These are phyloP conservation scores for Tamandua tetradactyla DNA, from an alignment of 2,797 vertebrate species.

Conservation along the genomic window DNA sequence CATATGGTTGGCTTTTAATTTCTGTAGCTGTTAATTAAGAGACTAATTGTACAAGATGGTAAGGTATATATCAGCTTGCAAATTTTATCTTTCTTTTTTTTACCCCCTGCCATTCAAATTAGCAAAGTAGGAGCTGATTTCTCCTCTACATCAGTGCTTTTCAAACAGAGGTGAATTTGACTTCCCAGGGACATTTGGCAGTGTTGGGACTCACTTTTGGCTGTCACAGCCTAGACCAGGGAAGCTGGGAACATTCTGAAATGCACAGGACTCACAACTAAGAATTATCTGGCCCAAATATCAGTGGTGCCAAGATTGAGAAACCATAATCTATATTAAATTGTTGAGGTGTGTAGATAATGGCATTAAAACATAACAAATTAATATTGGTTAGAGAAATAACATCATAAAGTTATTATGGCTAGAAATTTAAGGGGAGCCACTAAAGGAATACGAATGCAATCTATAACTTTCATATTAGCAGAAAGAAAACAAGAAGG, in stretches of 20 bases:
- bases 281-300: background rate
- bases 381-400: background rate
- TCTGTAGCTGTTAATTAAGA: conserved; percentile 72
- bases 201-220: background rate
- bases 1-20: conserved; percentile 74
- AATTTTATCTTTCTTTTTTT: conserved; percentile 40
- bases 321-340: background rate
- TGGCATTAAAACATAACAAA: background rate
- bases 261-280: background rate
- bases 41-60: conserved; percentile 73
- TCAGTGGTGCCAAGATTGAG: background rate
- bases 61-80: conserved; percentile 66
- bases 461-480: background rate
- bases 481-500: background rate
- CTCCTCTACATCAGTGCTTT: background rate
- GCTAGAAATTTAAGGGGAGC: background rate
- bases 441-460: background rate
- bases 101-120: conserved; percentile 22
- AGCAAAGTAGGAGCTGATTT: conserved; percentile 1
- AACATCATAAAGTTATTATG: background rate
- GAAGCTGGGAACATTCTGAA: background rate
- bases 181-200: background rate
- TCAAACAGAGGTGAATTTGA: background rate
- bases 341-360: background rate
- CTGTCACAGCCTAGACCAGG: background rate